Evolutionary conservation across 2,888 invertebrate species (phyloP), one percentile per base, ranked within the genome.

Genomic region (Rhyacophila evoluta): DNA sequence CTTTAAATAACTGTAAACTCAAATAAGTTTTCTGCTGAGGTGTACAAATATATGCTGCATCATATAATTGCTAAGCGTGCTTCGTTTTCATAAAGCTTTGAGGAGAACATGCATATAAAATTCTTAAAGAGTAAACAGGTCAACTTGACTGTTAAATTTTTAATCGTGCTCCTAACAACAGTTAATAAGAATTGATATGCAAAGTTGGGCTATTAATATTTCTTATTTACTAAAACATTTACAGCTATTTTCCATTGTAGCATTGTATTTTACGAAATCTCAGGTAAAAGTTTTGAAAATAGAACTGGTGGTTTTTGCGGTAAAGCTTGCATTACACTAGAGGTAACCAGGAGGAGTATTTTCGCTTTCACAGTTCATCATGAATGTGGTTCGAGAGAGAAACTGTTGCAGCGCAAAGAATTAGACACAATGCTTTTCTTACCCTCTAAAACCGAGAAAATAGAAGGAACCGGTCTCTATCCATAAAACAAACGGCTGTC

Each of bases 341-440:
- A 19, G 25, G 29, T 33, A 33, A 6, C 29, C 6, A 6, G 55
- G 15, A 39, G 15, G 19, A 55, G 55, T 55, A 55, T 55, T 55
- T 55, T 55, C 55, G 55, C 55, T 55, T 55, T 55, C 55, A 55
- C 55, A 55, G 72, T 75, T 79, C 79, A 72, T 75, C 79, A 73
- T 68, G 74, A 73, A 75, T 68, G 71, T 12, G 38, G 33, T 79
- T 79, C 79, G 75, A 75, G 74, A 78, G 71, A 76, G 79, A 76
- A 77, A 74, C 76, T 79, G 76, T 79, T 79, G 79, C 76, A 79
- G 76, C 74, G 79, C 68, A 79, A 72, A 79, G 76, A 79, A 75
- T 75, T 70, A 73, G 36, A 76, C 79, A 79, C 76, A 79, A 77
- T 67, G 72, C 72, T 55, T 55, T 55, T 55, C 55, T 55, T 37